Conservation (phyloP, 2,797 vertebrate genomes). For the Trematomus bernacchii region DNA sequence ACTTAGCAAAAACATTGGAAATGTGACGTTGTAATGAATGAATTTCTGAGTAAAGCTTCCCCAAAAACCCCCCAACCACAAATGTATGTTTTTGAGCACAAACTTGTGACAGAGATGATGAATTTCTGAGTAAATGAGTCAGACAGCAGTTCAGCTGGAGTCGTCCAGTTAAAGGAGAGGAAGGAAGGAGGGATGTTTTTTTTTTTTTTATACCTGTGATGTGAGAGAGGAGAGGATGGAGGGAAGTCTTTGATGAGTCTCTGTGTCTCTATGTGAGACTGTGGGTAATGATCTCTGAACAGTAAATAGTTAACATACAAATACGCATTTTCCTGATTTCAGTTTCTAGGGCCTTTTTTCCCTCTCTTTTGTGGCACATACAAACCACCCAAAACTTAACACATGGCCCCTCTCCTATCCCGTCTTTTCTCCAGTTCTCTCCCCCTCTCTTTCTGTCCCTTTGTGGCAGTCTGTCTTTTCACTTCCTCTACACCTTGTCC, state of each 20-base stretch:
- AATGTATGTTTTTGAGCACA: conserved; percentile 24
- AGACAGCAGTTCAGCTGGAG: conserved; percentile 86
- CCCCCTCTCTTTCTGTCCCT: conserved; percentile 60
- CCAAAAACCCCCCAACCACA: background rate
- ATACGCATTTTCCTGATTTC: conserved; percentile 83
- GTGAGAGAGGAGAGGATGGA: conserved; percentile 49
- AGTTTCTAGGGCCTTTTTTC: conserved; percentile 66
- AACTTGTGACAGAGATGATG: conserved; percentile 16
- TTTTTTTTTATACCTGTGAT: conserved; percentile 48
- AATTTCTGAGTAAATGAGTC: conserved; percentile 62
- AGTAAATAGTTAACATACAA: conserved; percentile 79
- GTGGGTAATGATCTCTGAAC: conserved; percentile 59
- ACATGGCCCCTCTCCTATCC: conserved; percentile 18
- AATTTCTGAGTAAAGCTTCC: conserved; percentile 11
- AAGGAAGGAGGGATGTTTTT: conserved; percentile 40
- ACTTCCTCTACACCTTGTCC: conserved; percentile 85
- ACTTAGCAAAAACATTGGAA: conserved; percentile 16
- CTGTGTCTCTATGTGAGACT: conserved; percentile 47
- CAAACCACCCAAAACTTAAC: conserved; percentile 66
- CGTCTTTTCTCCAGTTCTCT: conserved; percentile 42
- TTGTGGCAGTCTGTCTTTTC: conserved; percentile 65
- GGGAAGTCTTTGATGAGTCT: conserved; percentile 50
- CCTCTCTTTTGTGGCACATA: conserved; percentile 59
- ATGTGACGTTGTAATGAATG: conserved; percentile 14
- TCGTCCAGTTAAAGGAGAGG: conserved; percentile 79